These are phyloP conservation scores for Globia sparganii DNA, from an alignment of 2,888 invertebrate genomes.

Conservation along the genomic window DNA sequence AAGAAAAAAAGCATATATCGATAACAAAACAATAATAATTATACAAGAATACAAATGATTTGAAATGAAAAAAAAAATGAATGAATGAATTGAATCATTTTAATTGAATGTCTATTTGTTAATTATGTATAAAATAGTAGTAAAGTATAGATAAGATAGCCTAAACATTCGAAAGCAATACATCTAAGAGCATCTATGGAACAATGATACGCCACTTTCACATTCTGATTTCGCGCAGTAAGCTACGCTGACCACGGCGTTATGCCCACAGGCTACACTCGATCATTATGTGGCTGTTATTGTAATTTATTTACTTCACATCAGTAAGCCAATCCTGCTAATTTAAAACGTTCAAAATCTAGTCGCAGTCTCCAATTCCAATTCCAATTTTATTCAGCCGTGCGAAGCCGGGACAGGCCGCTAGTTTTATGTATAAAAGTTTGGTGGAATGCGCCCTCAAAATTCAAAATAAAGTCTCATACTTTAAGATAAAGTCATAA, in stretches of 20 bases:
- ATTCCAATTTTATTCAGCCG: too few species aligned
- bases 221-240: slow-evolving; percentile 59
- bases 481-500: background rate
- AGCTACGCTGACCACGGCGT: slow-evolving; percentile 50
- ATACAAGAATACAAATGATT: background rate
- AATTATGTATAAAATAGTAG: background rate
- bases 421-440: too few species aligned
- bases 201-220: slow-evolving; percentile 60
- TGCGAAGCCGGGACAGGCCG: too few species aligned
- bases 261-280: slow-evolving; percentile 39
- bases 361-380: too few species aligned
- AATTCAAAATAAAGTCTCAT: slow-evolving; percentile 2
- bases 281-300: slow-evolving; percentile 32
- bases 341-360: too few species aligned
- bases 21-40: background rate
- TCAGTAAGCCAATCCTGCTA: too few species aligned
- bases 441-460: too few species aligned
- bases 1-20: background rate
- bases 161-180: slow-evolving; percentile 56
- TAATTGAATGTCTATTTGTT: background rate
- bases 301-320: slow-evolving; percentile 17
- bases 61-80: too few species aligned
- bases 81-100: too few species aligned
- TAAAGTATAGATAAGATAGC: background rate
- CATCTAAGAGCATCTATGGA: slow-evolving; percentile 31